Conservation (phyloP, 2,888 invertebrate genomes). For the Polyploca ridens region DNA sequence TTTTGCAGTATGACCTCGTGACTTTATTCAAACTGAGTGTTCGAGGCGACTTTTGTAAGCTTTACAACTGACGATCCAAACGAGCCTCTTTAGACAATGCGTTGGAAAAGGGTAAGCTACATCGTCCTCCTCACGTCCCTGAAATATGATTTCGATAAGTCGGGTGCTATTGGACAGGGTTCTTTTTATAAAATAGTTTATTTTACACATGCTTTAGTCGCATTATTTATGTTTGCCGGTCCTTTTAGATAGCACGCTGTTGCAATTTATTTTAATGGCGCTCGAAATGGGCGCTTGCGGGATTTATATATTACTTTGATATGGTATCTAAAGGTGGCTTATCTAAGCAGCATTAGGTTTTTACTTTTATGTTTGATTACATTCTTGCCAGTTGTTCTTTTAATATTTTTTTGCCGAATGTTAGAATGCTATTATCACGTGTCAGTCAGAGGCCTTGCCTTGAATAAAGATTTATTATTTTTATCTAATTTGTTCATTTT, state of each 20-base stretch:
- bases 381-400: background rate
- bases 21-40: conserved; percentile 17
- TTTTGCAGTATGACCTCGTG: conserved; percentile 28
- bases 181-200: conserved; percentile 74
- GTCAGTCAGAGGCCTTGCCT: too few relatives aligned
- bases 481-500: too few relatives aligned
- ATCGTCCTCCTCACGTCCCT: conserved; percentile 77
- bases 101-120: conserved; percentile 75
- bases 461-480: too few relatives aligned
- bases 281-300: conserved; percentile 10
- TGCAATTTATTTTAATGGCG: conserved; percentile 39
- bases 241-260: conserved; percentile 37
- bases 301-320: conserved; percentile 8
- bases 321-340: background rate
- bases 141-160: conserved; percentile 84
- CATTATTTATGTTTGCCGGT: conserved; percentile 48
- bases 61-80: conserved; percentile 40
- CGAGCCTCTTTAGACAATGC: conserved; percentile 69
- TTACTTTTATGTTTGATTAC: background rate
- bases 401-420: background rate
- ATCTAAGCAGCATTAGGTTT: background rate
- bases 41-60: conserved; percentile 24
- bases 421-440: too few relatives aligned
- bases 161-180: conserved; percentile 76
- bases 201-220: conserved; percentile 65